Evolutionary conservation across 2,797 vertebrate genomes (phyloP).

Genomic region (Chiloscyllium punctatum): DNA sequence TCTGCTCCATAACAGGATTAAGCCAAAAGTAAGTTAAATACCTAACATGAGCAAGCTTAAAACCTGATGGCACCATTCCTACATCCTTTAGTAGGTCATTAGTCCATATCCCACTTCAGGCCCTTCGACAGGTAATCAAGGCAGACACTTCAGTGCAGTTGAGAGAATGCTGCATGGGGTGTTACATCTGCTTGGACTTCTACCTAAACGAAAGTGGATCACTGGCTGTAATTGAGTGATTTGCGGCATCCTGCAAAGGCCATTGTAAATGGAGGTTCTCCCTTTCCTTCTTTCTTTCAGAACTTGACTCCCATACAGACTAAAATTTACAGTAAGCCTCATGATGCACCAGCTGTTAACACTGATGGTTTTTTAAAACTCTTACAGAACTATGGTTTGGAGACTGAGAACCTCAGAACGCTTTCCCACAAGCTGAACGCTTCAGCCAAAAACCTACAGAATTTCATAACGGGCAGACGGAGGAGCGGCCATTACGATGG

Average conservation of each 20-base stretch:
- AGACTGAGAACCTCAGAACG: conserved; percentile 83
- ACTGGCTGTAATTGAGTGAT: background rate
- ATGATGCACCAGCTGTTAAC: background rate
- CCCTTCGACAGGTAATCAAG: background rate
- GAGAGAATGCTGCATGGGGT: background rate
- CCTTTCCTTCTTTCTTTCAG: background rate
- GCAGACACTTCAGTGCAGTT: background rate
- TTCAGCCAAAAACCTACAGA: conserved; percentile 86
- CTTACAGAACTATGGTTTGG: conserved; percentile 77
- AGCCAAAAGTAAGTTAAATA: background rate
- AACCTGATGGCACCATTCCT: background rate
- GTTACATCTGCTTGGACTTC: background rate
- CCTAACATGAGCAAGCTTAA: background rate
- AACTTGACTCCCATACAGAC: background rate
- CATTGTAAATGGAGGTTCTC: background rate
- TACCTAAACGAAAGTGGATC: background rate
- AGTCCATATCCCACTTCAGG: background rate
- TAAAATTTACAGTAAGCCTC: background rate
- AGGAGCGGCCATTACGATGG: conserved; percentile 79
- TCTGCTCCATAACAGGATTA: too few species aligned
- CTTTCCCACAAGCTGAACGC: conserved; percentile 83
- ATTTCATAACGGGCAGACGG: conserved; percentile 82
- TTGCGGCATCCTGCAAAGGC: background rate
- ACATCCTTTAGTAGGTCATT: background rate
- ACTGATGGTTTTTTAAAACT: conserved; percentile 33